Evolutionary conservation across 2,113 vertebrate genomes (phyloP), one percentile per base, ranked within the genome.

Genomic region (Lampris incognitus): DNA sequence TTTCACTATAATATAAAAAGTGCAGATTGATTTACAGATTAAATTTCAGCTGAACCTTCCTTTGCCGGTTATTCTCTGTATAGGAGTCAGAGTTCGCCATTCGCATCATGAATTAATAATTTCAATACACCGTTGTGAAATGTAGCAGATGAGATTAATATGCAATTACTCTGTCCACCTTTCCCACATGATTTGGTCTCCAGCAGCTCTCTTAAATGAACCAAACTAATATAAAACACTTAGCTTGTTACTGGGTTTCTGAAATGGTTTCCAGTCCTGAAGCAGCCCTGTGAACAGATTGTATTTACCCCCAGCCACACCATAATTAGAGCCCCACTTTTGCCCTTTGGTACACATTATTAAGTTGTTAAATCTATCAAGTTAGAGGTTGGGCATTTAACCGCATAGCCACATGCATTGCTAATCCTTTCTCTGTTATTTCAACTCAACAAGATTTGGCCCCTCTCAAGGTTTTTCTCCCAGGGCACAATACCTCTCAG

Each of bases 341-440:
- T 79, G 76, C 78, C 87, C 82, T 89, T 90, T 89, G 84, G 85
- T 89, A 88, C 89, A 79, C 87, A 90, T 90, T 91, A 93, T 93
- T 94, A 94, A 91, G 90, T 93, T 89, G 90, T 93, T 93, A 91
- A 90, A 91, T 85, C 87, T 88, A 92, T 93, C 81, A 91, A 92
- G 88, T 90, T 87, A 87, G 81, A 89, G 76, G 79, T 78, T 89
- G 81, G 71, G 77, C 73, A 74, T 90, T 90, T 87, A 83, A 90
- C 87, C 79, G 38, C 82, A 85, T 65, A 79, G 69, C 92, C 92
- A 93, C 92, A 92, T 72, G 80, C 89, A 90, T 85, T 84, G 88
- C 83, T 90, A 89, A 92, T 90, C 87, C 81, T 70, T 82, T 74
- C 69, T 78, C 74, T 89, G 87, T 91, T 92, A 88, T 92, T 90